A percentile compares a stretch with the other conserved stretches of the same genome.
Evolutionary conservation across 2,888 invertebrate species (phyloP).

Genomic region (Drosophila mayaguana): DNA sequence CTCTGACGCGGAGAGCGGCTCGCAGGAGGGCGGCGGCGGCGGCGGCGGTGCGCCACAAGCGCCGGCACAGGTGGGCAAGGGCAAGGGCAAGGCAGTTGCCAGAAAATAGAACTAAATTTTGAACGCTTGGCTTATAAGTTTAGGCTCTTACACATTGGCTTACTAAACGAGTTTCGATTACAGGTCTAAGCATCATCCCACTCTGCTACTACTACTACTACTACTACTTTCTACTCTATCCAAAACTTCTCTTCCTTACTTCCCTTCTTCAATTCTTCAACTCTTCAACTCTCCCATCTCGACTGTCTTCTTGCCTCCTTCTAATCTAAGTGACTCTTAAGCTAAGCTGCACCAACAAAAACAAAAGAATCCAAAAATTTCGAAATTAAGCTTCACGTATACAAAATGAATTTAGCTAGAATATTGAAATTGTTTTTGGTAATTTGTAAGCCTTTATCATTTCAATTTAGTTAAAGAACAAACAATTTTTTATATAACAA

Average conservation of each 20-base stretch:
- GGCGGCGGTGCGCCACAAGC: constrained; percentile 64
- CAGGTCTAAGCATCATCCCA: constrained; percentile 74
- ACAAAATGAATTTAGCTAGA: constrained; percentile 72
- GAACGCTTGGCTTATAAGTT: constrained; percentile 7
- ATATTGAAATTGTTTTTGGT: constrained; percentile 76
- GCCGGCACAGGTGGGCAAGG: constrained; percentile 83
- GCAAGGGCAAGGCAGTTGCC: constrained; percentile 53
- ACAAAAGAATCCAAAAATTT: background rate
- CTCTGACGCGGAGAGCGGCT: constrained; percentile 84
- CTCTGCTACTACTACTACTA: constrained; percentile 37
- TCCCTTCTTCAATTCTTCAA: constrained; percentile 47
- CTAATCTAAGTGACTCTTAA: constrained; percentile 47
- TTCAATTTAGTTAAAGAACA: constrained; percentile 59
- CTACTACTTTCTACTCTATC: constrained; percentile 47
- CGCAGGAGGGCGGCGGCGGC: constrained; percentile 80
- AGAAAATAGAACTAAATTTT: constrained; percentile 49
- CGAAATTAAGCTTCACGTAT: constrained; percentile 63
- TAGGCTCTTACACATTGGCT: constrained; percentile 28
- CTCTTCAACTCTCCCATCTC: constrained; percentile 53
- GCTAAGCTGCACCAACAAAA: constrained; percentile 52
- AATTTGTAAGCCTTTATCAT: constrained; percentile 51
- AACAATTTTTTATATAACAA: constrained; percentile 45
- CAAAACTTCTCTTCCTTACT: constrained; percentile 48
- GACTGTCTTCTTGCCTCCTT: constrained; percentile 63
- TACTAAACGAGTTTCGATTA: constrained; percentile 72